A percentile compares a stretch with the other conserved stretches of the same genome.
Evolutionary conservation across 2,888 invertebrate genomes (phyloP).

Genomic region (Axea sp.): DNA sequence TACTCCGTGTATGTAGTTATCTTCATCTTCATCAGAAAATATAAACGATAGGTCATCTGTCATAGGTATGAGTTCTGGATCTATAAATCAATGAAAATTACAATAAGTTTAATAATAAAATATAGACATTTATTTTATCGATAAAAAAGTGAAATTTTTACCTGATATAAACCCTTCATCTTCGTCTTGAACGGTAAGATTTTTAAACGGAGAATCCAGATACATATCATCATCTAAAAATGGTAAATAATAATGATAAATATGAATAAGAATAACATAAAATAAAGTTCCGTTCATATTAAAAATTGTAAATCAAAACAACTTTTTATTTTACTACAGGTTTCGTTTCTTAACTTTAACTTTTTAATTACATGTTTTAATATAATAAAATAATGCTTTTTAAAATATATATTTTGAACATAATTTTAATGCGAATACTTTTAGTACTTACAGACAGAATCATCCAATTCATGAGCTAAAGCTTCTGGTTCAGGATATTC

Average conservation of each 20-base stretch:
- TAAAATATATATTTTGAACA: too few species aligned
- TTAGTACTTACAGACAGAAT: conserved; percentile 20
- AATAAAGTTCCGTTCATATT: too few species aligned
- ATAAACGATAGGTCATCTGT: neutral
- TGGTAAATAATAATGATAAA: too few species aligned
- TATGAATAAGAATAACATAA: too few species aligned
- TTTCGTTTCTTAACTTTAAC: too few species aligned
- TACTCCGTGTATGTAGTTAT: neutral
- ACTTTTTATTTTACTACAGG: too few species aligned
- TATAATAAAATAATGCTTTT: neutral
- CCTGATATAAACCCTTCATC: conserved; percentile 55
- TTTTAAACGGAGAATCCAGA: conserved; percentile 39
- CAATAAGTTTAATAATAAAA: too few species aligned
- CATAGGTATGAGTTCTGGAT: neutral
- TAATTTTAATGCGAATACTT: too few species aligned
- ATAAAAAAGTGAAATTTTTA: too few species aligned
- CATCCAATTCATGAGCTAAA: conserved; percentile 19
- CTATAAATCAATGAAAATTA: neutral
- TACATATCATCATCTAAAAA: conserved; percentile 28
- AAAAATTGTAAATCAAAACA: too few species aligned
- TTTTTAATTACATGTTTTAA: too few species aligned
- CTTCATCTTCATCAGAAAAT: conserved; percentile 3
- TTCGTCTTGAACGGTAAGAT: conserved; percentile 35
- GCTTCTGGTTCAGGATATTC: conserved; percentile 21
- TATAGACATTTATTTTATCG: too few species aligned